Base-by-base conservation (phyloP, 2,888 invertebrate genomes). In the Halictus ligatus region DNA sequence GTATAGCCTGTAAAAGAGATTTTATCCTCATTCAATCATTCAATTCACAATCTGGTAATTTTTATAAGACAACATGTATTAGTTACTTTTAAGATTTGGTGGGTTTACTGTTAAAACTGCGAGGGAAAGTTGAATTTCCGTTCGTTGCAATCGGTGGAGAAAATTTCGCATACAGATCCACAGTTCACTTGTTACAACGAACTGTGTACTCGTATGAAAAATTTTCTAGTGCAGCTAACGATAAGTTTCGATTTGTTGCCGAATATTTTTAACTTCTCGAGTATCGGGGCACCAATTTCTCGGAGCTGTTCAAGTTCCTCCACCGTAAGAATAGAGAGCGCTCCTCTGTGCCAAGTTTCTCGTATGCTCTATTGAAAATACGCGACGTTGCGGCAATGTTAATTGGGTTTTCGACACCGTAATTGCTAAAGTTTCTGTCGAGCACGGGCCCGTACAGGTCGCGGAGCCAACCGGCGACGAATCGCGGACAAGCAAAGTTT, bases 401-500 rank as follows among this genome's bases (percentile, higher is more conserved):
- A 87, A 83, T 88, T 87, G 79, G 69, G 78, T 83, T 82, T 76
- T 78, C 74, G 85, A 76, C 78, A 46, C 76, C 69, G 83, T 89
- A 84, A 89, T 84, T 86, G 86, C 76, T 54, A 83, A 84, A 89
- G 82, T 89, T 89, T 86, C 72, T 76, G 58, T 58, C 64, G 43
- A 80, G 73, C 58, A 58, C 13, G 50, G n/a, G 46, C 71, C 48
- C 64, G 78, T 64, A 76, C 73, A 54, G 43, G 67, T 74, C 78
- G 29, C 77, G 64, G 13, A 72, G 83, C 84, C 85, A 82, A 87
- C 83, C 77, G 71, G 48, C 79, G 81, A 73, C 77, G 83, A 89
- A 77, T 78, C 67, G 81, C 79, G 77, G 85, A 89, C 88, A 83
- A 71, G 83, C 86, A 80, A 88, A 88, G 83, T 89, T 89, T 89